Conservation (phyloP, 1,140 invertebrate species). For the Drosophila sulfurigaster region DNA sequence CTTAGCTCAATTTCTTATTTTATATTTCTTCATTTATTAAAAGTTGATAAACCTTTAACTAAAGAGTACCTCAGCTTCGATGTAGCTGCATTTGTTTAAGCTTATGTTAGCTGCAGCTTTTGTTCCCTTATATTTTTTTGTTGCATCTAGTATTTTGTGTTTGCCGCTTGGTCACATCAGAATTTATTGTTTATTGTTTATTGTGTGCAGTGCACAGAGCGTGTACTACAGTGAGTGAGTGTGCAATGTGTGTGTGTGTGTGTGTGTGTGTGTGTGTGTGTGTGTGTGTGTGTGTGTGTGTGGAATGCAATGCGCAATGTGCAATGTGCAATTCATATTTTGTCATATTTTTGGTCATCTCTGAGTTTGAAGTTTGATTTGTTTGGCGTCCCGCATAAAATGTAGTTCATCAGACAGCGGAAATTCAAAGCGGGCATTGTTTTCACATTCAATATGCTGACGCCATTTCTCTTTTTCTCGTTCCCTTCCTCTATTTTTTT, state of each 20-base stretch:
- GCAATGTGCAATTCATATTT: constrained; percentile 56
- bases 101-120: neutral
- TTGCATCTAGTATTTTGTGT: constrained; percentile 21
- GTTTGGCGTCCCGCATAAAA: constrained; percentile 74
- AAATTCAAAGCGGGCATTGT: constrained; percentile 52
- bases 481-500: neutral
- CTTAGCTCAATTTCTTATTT: neutral
- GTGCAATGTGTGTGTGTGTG: constrained; percentile 27
- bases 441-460: constrained; percentile 58
- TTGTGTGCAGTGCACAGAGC: constrained; percentile 37
- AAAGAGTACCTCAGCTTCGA: constrained; percentile 45
- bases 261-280: too few species aligned
- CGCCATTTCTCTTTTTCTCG: neutral
- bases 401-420: constrained; percentile 55
- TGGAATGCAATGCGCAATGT: constrained; percentile 50
- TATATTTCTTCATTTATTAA: neutral
- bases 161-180: constrained; percentile 51
- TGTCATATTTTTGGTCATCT: constrained; percentile 62
- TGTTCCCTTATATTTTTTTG: constrained; percentile 19
- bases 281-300: too few species aligned
- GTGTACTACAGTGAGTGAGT: constrained; percentile 4
- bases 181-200: constrained; percentile 79
- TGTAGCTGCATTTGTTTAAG: neutral
- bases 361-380: constrained; percentile 64
- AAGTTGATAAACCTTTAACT: neutral